Evolutionary conservation across 1,140 invertebrate species (phyloP), one percentile per base, ranked within the genome.

Genomic region (Tetramorium simillimum): DNA sequence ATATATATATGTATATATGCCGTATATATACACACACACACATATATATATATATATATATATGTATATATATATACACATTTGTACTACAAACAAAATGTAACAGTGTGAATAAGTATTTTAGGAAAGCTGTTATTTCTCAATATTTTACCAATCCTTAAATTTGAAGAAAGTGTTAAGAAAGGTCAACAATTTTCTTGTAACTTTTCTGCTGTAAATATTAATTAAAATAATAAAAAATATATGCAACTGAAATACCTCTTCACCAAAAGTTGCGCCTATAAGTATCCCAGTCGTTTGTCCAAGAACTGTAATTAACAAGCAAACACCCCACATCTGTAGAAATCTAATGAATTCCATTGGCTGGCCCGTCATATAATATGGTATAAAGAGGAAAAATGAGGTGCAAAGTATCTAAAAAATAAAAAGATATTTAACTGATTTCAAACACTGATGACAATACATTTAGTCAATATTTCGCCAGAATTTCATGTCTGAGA

Each of bases 351-450:
- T 86, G 0, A 94, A 88, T 40, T 98, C 97, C 75, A 96, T 92
- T 0, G 98, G 98, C 91, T 99, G 98, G 0, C 97, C 97, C 0
- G 98, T 98, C 96, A 98, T 96, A 90, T 96, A 97, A 95, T 98
- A 99, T 0, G 97, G 96, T 28, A 98, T 97, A 21, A 96, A 93
- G 16, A 97, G 94, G 91, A 98, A 98, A 2, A 97, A 92, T 1
- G 97, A 96, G 2, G 98, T 97, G 91, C 97, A 97, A 33, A 97
- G 86, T 63, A 98, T 94, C 97, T 97, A 95, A 75, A 92, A 93
- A 88, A 63, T 18, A 65, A 2, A 85, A 14, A 37, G 40, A 24
- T 51, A 18, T 24, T 49, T 24, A 24, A 37, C 24, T 77, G 0
- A 76, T 63, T 53, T 85, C 16, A 67, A 88, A 90, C n/a, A n/a